These are phyloP conservation scores for Gila orcuttii DNA, from an alignment of 2,113 vertebrate species.

Conservation along the genomic window DNA sequence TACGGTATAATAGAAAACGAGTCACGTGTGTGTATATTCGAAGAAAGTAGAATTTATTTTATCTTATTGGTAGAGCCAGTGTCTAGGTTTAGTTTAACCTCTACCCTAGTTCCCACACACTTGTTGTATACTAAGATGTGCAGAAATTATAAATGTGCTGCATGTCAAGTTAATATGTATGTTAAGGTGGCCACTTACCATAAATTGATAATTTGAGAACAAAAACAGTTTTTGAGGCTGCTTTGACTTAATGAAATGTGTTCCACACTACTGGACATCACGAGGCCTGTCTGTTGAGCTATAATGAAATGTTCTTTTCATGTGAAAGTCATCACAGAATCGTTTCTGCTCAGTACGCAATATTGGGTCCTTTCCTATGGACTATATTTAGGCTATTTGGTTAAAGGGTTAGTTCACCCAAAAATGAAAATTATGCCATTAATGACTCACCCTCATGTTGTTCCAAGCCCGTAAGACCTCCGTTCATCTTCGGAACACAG, in stretches of 20 bases:
- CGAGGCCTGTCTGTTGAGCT: constrained; percentile 5
- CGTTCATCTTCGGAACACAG: too few species aligned
- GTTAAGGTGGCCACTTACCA: constrained; percentile 79
- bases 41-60: constrained; percentile 77
- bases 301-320: constrained; percentile 25
- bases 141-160: constrained; percentile 81
- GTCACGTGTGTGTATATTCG: constrained; percentile 79
- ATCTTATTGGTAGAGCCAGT: constrained; percentile 76
- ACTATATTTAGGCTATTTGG: background rate
- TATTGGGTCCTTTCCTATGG: constrained; percentile 1
- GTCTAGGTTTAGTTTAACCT: constrained; percentile 75
- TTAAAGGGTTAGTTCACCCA: too few species aligned
- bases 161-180: constrained; percentile 80
- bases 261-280: constrained; percentile 29
- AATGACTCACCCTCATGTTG: too few species aligned
- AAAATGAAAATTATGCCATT: too few species aligned
- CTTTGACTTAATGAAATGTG: constrained; percentile 62
- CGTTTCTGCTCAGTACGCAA: constrained; percentile 24
- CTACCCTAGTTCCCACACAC: constrained; percentile 69
- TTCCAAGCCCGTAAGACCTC: too few species aligned
- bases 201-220: constrained; percentile 69
- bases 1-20: constrained; percentile 79
- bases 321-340: constrained; percentile 31
- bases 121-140: constrained; percentile 78
- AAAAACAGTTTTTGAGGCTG: constrained; percentile 65